Evolutionary conservation across 2,113 vertebrate genomes (phyloP).

Genomic region (Hyaena hyaena): DNA sequence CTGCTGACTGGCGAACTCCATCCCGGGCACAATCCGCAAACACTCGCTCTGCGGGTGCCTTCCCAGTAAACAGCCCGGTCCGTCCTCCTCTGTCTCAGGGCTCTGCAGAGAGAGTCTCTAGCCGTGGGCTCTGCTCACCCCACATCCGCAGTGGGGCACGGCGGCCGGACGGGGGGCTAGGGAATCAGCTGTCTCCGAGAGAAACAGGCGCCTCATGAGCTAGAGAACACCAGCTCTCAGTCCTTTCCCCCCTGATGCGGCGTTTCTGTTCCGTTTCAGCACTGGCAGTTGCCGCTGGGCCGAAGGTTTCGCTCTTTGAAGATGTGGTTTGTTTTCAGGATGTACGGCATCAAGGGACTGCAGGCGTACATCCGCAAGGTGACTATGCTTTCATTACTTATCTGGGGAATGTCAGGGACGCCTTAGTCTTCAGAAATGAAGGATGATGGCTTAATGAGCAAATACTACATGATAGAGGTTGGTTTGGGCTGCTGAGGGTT

Average conservation of each 20-base stretch:
- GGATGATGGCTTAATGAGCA: neutral
- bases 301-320: conserved; percentile 97
- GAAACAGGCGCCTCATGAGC: neutral
- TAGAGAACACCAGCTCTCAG: neutral
- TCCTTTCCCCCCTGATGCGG: fast-evolving
- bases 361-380: conserved; percentile 95
- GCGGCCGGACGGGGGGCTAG: neutral
- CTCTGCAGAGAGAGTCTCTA: neutral
- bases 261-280: conserved; percentile 83
- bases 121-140: neutral
- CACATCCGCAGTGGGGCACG: fast-evolving
- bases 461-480: too few species aligned
- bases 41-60: neutral
- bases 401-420: neutral
- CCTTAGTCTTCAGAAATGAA: neutral
- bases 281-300: conserved; percentile 97
- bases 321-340: conserved; percentile 97
- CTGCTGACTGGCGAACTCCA: fast-evolving
- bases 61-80: too few species aligned
- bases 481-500: neutral
- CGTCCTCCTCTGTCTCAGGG: fast-evolving
- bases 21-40: fast-evolving
- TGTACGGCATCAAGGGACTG: conserved; percentile 93
- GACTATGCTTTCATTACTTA: conserved; percentile 3
- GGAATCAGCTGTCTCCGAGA: neutral